Base-by-base conservation (phyloP, 53 echinoderm and acorn worm species). In the Crossaster papposus region DNA sequence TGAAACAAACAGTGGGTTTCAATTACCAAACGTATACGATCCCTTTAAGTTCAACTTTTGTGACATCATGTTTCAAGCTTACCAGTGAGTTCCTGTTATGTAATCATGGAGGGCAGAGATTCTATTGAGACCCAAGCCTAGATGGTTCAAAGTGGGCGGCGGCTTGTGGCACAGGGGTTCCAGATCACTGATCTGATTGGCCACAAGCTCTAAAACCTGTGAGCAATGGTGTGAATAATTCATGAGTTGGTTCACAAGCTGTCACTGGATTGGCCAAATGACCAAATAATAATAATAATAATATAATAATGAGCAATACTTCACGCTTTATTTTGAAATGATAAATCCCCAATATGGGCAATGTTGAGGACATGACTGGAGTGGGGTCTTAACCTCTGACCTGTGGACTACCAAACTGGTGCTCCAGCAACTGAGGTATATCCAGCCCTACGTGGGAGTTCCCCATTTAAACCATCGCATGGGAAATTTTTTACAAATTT, bases 121-220 rank as follows among this genome's bases (percentile, higher is more conserved):
- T 72, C 74, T 93, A 78, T 97, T 97, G 44, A 94, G 83, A 18
- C 95, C 94, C 18, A 97, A 85, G 74, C 97, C 97, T 0, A 97
- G 83, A 65, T 95, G 97, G 29, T 92, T 83, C 14, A 97, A 92
- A 72, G 88, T 85, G 65, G 95, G 95, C 10, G 94, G 96, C 63
- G 95, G 95, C 82, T 92, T 88, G 32, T 91, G 78, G 88, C 97
- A 97, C 26, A 97, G 82, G 13, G 94, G 94, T 36, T 93, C 94
- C 90, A 97, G 79, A 64, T 97, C 95, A 77, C 95, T 94, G 72
- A 95, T 94, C 78, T 95, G 86, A 93, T 95, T 97, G 65, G 97
- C 97, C 70, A 95, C 95, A 34, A 97, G 86, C 54, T 97, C 97
- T 78, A 97, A 78, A 35, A 95, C 93, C 97, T 96, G 80, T 33